phyloP scores from a whole-genome alignment of 2,113 vertebrate genomes.

The Microcebus murinus region DNA sequence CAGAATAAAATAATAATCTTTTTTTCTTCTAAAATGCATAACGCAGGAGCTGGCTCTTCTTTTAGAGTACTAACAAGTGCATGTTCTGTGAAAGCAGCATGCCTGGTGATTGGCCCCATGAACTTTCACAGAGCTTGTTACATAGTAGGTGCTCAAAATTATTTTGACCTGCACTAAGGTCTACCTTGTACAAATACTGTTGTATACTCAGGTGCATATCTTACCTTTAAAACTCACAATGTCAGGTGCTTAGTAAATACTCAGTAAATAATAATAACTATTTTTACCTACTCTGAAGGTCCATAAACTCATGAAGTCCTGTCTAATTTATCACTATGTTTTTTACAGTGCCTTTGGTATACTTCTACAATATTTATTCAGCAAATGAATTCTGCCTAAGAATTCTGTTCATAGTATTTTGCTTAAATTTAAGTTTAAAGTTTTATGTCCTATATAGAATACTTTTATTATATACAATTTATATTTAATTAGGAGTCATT shows the following conservation, averaged over 20 bases:
- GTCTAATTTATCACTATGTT: background rate
- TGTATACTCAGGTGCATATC: background rate
- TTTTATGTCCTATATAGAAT: conserved; percentile 46
- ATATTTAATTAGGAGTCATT: conserved; percentile 54
- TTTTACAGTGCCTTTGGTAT: background rate
- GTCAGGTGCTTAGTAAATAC: background rate
- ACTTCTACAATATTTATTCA: background rate
- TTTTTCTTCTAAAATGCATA: background rate
- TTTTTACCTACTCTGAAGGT: background rate
- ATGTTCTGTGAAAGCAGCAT: background rate
- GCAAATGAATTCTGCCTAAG: background rate
- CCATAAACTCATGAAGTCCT: background rate
- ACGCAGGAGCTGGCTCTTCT: background rate
- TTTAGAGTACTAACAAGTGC: background rate
- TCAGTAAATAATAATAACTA: background rate
- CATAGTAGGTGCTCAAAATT: background rate
- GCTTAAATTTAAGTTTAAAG: background rate
- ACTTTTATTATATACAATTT: conserved; percentile 14
- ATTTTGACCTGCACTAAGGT: background rate
- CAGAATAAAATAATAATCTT: background rate
- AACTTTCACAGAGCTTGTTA: background rate
- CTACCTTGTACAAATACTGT: background rate
- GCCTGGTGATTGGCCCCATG: accelerated
- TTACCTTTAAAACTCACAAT: background rate
- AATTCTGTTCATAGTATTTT: background rate